Percentiles rank a stretch among this genome's conserved stretches.
phyloP scores from a whole-genome alignment of 1,140 invertebrate species.

The Dysdera silvatica region DNA sequence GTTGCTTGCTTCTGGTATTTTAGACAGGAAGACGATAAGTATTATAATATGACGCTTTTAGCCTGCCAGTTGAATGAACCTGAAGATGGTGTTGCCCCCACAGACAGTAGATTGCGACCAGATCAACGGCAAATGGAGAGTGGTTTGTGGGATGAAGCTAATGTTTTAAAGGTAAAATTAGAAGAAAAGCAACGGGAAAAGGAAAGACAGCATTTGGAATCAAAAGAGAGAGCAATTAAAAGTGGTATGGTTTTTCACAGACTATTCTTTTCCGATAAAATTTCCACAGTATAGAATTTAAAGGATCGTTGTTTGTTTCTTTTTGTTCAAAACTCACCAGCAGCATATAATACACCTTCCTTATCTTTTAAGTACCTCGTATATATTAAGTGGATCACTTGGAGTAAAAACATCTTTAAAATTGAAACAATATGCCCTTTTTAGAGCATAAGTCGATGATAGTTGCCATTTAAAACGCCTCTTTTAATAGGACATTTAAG shows the following conservation, averaged over 20 bases:
- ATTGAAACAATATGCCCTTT: too few species aligned
- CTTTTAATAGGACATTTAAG: too few species aligned
- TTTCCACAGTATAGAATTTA: not conserved
- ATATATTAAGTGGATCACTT: too few species aligned
- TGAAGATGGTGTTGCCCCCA: constrained; percentile 50
- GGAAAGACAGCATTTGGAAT: constrained; percentile 62
- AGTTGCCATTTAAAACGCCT: too few species aligned
- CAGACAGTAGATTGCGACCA: constrained; percentile 48
- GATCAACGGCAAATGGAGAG: constrained; percentile 53
- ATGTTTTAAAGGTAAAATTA: constrained; percentile 45
- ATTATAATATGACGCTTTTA: constrained; percentile 54
- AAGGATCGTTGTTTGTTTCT: not conserved
- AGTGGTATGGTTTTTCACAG: constrained; percentile 46
- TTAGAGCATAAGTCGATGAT: too few species aligned
- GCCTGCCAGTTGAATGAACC: constrained; percentile 73
- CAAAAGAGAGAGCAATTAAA: constrained; percentile 65
- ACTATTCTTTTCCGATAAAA: constrained; percentile 34
- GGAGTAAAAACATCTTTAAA: too few species aligned
- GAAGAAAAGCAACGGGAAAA: constrained; percentile 50
- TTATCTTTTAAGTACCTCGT: not conserved
- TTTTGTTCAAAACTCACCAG: too few species aligned
- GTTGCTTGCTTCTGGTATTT: constrained; percentile 6
- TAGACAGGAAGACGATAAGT: constrained; percentile 42
- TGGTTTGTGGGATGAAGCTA: constrained; percentile 51
- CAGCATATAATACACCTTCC: too few species aligned